These are phyloP conservation scores for Pungitius pungitius DNA, from an alignment of 2,113 vertebrate genomes.

Conservation along the genomic window DNA sequence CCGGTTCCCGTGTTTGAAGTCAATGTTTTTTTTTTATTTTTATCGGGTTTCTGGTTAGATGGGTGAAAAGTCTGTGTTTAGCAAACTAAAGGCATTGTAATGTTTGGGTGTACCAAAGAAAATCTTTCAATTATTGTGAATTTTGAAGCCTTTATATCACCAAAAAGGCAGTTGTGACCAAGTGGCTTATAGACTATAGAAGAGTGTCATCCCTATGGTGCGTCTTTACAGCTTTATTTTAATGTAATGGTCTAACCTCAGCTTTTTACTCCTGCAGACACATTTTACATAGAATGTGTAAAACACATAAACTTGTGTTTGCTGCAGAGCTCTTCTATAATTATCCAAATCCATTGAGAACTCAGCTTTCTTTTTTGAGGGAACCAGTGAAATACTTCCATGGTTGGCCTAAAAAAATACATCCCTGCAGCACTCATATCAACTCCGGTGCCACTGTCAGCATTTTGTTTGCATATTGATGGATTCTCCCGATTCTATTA, in stretches of 20 bases:
- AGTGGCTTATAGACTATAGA: not conserved
- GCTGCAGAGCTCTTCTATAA: not conserved
- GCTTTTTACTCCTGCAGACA: not conserved
- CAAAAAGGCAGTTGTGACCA: not conserved
- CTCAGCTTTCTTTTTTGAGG: not conserved
- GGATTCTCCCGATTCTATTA: conserved; percentile 46
- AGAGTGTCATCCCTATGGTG: not conserved
- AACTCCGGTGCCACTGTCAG: conserved; percentile 20
- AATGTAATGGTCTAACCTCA: not conserved
- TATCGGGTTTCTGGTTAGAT: not conserved
- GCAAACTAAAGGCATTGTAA: not conserved
- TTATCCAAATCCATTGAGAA: not conserved
- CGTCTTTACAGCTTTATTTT: not conserved
- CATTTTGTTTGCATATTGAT: conserved; percentile 32
- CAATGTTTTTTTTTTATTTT: not conserved
- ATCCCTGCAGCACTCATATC: not conserved
- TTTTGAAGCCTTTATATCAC: not conserved
- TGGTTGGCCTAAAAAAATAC: not conserved
- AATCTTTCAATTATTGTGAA: not conserved
- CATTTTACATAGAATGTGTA: not conserved
- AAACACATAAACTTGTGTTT: not conserved
- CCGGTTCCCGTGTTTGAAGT: not conserved
- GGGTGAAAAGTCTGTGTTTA: not conserved
- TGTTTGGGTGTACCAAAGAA: not conserved
- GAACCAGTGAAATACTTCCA: not conserved